Conservation (phyloP, 2,113 vertebrate species). For the Pseudolaguvia tuberculata region DNA sequence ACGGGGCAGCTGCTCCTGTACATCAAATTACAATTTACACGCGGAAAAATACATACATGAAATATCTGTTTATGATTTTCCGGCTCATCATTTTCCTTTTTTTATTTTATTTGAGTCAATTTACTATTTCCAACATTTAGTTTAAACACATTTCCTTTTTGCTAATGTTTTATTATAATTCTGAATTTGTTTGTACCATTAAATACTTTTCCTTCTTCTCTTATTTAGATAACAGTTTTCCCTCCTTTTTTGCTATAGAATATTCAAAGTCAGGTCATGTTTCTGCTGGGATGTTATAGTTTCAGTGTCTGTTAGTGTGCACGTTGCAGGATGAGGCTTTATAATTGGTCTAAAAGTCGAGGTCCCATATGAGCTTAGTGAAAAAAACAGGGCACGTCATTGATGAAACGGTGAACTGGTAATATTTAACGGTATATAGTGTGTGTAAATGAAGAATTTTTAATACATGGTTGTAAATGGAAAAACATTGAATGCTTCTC, state of each 20-base stretch:
- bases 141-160: neutral
- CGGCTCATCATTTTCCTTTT: neutral
- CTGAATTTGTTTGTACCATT: neutral
- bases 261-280: too few species aligned
- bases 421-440: neutral
- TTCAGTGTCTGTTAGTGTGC: neutral
- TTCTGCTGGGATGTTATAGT: neutral
- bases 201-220: too few species aligned
- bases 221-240: too few species aligned
- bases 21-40: constrained; percentile 44
- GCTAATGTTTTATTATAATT: neutral
- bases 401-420: neutral
- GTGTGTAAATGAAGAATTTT: neutral
- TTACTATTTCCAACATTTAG: neutral
- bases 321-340: neutral
- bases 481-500: too few species aligned
- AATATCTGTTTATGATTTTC: constrained; percentile 19
- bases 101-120: too few species aligned
- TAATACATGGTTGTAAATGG: neutral
- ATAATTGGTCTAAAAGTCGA: constrained; percentile 2
- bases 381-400: neutral
- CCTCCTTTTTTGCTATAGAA: too few species aligned
- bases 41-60: too few species aligned
- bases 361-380: neutral
- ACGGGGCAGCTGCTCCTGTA: constrained; percentile 32